These are phyloP conservation scores for Allolobophora icterica DNA, from an alignment of 2,888 invertebrate genomes.

Conservation along the genomic window DNA sequence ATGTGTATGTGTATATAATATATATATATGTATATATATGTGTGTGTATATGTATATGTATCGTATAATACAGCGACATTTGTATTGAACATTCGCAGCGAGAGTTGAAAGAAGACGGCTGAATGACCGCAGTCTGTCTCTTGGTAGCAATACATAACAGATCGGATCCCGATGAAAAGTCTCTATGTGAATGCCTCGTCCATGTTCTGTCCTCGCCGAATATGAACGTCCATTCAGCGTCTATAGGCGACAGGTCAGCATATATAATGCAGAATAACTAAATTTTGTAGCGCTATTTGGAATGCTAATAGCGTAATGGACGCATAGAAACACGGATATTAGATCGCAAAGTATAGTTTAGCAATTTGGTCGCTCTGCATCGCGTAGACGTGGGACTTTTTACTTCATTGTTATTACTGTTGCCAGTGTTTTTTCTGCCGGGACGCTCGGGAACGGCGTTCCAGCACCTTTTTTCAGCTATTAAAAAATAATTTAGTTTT, in stretches of 20 bases:
- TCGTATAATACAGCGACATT: background rate
- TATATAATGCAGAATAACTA: background rate
- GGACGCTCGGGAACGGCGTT: too few species aligned
- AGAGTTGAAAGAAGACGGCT: background rate
- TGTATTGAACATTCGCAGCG: background rate
- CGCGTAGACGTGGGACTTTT: too few species aligned
- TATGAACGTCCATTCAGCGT: background rate
- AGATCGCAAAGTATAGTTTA: too few species aligned
- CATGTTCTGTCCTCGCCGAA: background rate
- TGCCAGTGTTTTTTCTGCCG: too few species aligned
- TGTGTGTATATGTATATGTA: too few species aligned
- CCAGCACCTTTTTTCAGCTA: too few species aligned
- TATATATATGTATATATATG: too few species aligned
- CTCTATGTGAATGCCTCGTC: background rate
- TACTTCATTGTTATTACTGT: too few species aligned
- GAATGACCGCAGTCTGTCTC: background rate
- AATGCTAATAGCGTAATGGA: background rate
- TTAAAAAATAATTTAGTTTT: too few species aligned
- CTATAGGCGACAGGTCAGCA: background rate
- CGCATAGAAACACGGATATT: too few species aligned
- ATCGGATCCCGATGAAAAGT: background rate
- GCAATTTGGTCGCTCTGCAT: too few species aligned
- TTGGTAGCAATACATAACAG: constrained; percentile 11
- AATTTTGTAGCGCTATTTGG: background rate
- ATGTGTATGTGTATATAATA: too few species aligned